Conservation (phyloP, 2,888 invertebrate species). For the Drosophila cracens region DNA sequence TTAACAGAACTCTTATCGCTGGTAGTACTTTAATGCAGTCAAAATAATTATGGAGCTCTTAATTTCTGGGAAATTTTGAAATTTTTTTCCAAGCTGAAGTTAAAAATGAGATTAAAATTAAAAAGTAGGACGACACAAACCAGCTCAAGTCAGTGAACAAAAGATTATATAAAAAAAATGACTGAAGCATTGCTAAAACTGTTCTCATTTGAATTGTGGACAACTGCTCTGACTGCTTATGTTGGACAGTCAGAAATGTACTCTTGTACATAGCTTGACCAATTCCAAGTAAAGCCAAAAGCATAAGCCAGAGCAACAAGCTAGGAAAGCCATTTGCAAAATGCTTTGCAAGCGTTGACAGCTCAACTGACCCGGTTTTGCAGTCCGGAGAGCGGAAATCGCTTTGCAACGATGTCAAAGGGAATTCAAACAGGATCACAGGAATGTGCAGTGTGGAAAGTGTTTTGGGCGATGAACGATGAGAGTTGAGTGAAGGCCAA, state of each 20-base stretch:
- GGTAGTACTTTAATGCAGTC: neutral
- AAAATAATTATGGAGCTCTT: neutral
- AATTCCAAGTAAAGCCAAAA: neutral
- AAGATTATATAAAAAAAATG: neutral
- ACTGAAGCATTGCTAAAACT: neutral
- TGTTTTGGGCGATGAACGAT: constrained; percentile 8
- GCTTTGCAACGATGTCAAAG: constrained; percentile 23
- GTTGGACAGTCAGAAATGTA: neutral
- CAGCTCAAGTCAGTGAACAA: neutral
- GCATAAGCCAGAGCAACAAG: neutral
- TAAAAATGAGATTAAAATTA: neutral
- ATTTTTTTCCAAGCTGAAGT: neutral
- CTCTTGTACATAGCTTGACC: constrained; percentile 1
- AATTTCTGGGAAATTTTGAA: neutral
- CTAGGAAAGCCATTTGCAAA: constrained; percentile 31
- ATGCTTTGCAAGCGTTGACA: constrained; percentile 17
- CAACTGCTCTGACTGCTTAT: neutral
- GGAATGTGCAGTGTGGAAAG: constrained; percentile 14
- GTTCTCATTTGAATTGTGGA: neutral
- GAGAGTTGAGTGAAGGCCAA: constrained; percentile 24
- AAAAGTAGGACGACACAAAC: neutral
- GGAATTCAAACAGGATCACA: constrained; percentile 26
- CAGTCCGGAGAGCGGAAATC: neutral
- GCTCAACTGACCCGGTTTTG: neutral
- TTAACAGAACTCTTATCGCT: neutral